Evolutionary conservation across 2,888 invertebrate genomes (phyloP).

Genomic region (Heliothis peltigera): DNA sequence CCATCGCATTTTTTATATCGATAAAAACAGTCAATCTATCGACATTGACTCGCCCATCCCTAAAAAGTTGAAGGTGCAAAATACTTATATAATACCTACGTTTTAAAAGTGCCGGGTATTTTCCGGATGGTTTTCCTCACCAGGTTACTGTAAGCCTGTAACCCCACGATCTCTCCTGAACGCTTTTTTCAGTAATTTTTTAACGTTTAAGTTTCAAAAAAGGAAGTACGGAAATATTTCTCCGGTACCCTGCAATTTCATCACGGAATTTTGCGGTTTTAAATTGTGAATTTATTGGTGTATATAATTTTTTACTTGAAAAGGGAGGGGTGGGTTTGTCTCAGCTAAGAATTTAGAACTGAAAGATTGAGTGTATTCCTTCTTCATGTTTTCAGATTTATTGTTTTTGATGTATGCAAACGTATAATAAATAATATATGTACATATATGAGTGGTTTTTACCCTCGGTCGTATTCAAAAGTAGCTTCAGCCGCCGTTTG

Average conservation of each 20-base stretch:
- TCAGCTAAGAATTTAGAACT: too few relatives aligned
- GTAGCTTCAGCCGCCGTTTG: too few relatives aligned
- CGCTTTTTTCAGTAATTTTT: conserved; percentile 44
- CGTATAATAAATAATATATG: too few relatives aligned
- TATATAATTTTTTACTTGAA: neutral
- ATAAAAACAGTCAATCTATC: conserved; percentile 1
- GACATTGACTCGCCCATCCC: conserved; percentile 18
- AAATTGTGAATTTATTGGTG: neutral
- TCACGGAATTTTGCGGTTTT: conserved; percentile 4
- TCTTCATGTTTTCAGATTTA: too few relatives aligned
- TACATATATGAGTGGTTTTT: too few relatives aligned
- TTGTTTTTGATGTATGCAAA: too few relatives aligned
- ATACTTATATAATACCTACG: conserved; percentile 54
- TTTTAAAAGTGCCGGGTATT: conserved; percentile 60
- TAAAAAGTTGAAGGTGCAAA: conserved; percentile 57
- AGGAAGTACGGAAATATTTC: conserved; percentile 18
- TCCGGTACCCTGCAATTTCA: conserved; percentile 14
- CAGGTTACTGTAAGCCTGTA: conserved; percentile 30
- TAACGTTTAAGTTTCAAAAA: conserved; percentile 41
- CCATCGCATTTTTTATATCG: neutral
- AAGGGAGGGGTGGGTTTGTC: too few relatives aligned
- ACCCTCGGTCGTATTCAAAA: too few relatives aligned
- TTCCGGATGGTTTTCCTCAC: conserved; percentile 47
- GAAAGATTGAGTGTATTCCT: too few relatives aligned
- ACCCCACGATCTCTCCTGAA: conserved; percentile 34